phyloP scores from a whole-genome alignment of 1,140 invertebrate species.

The Proctacanthus coquilletti region DNA sequence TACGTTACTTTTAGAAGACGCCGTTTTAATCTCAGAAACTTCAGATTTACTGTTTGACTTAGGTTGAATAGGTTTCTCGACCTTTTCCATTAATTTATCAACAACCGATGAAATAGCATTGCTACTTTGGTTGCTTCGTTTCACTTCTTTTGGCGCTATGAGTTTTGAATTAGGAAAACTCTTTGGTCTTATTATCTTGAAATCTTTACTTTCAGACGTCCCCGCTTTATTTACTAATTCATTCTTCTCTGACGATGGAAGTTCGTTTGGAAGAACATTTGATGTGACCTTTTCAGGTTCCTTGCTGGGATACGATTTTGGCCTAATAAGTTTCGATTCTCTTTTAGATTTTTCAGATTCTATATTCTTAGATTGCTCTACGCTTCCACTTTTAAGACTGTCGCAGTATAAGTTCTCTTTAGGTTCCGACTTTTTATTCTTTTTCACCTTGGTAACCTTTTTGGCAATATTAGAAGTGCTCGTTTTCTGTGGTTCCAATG shows the following conservation, averaged over 20 bases:
- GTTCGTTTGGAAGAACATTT: no score
- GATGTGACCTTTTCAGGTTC: constrained; percentile 6
- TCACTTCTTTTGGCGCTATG: constrained; percentile 22
- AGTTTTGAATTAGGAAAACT: constrained; percentile 36
- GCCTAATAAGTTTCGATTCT: constrained; percentile 41
- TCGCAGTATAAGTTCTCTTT: constrained; percentile 14
- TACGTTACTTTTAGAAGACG: no score
- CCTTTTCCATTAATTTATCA: constrained; percentile 3
- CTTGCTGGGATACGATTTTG: constrained; percentile 35
- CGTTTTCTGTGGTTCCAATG: background rate
- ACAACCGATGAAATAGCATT: background rate
- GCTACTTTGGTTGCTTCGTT: constrained; percentile 2
- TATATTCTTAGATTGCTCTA: background rate
- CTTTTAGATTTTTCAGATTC: constrained; percentile 11
- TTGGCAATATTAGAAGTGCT: constrained; percentile 3
- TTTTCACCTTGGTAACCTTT: constrained; percentile 22
- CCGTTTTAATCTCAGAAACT: no score
- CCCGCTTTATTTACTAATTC: no score
- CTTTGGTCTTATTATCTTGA: constrained; percentile 28
- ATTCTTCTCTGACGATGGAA: background rate
- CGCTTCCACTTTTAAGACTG: background rate
- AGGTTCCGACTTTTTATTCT: constrained; percentile 19
- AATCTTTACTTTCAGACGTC: no score
- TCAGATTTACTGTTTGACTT: no score
- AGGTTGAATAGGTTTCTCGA: background rate